Evolutionary conservation across 2,113 vertebrate species (phyloP), one percentile per base, ranked within the genome.

Genomic region (Phoxinus phoxinus): DNA sequence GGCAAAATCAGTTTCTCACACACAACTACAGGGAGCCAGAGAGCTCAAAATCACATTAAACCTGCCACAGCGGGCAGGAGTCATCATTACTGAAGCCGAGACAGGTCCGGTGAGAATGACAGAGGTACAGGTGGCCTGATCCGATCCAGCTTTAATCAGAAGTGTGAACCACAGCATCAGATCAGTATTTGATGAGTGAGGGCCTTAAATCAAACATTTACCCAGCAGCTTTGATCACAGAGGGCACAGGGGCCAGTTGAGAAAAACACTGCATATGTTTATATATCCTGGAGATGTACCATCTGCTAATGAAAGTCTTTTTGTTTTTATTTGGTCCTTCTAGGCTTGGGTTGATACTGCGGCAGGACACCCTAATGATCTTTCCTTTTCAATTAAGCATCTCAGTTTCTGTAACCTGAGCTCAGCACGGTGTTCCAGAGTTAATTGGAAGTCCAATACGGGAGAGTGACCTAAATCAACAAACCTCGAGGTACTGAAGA

Each of bases 341-440:
- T 72, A 21, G 72, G 59, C 73, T 88, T 86, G 53, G 83, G 80
- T 37, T 58, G 59, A 53, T 0, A 30, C 41, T 65, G 44, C 71
- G 59, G 37, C 71, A 72, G 67, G 84, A 61, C 67, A 84, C 71
- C 83, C 72, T 87, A 71, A 84, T 87, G 86, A 72, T 78, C 87
- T 84, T 48, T 58, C 73, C 83, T 86, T 90, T 88, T 90, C 82
- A 88, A 90, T 90, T 74, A 84, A 75, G 83, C 58, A 72, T 53
- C 61, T 78, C 67, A 53, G 10, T 35, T 82, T 63, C 51, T 48
- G 84, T 44, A 88, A 89, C 32, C 9, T 53, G 41, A 86, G 59
- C 61, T 46, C 48, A 58, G 75, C 32, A 21, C 59, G 59, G 59
- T 84, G 59, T 80, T 86, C 71, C 79, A 73, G 83, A 75, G 71